These are phyloP conservation scores for Climacteris rufus DNA, from an alignment of 2,113 vertebrate genomes.

Conservation along the genomic window DNA sequence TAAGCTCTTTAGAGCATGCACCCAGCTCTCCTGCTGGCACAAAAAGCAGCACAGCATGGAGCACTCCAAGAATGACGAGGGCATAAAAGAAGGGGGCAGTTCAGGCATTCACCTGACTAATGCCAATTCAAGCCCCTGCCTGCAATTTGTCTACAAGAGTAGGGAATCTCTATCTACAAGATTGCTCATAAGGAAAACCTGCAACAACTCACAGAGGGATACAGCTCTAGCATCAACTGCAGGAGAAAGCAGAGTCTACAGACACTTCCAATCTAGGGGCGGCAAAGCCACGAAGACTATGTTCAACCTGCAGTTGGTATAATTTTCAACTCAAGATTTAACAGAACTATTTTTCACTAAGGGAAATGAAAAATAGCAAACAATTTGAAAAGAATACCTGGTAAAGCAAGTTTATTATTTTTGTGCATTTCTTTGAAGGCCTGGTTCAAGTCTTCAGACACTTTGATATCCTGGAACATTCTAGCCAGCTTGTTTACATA, in stretches of 20 bases:
- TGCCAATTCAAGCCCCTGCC: neutral
- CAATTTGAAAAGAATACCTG: constrained; percentile 77
- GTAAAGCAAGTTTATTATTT: constrained; percentile 96
- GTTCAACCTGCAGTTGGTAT: neutral
- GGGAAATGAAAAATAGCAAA: neutral
- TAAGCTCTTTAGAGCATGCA: neutral
- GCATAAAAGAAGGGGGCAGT: neutral
- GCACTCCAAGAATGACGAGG: neutral
- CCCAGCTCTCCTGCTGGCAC: neutral
- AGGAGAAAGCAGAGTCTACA: neutral
- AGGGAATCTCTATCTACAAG: neutral
- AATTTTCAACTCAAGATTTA: neutral
- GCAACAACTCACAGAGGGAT: neutral
- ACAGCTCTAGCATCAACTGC: neutral
- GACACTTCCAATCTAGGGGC: neutral
- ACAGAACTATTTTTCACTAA: neutral
- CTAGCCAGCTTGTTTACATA: constrained; percentile 98
- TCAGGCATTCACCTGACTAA: neutral
- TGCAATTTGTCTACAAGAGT: neutral
- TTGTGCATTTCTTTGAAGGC: constrained; percentile 99
- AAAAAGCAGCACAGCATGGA: neutral
- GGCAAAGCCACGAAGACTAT: neutral
- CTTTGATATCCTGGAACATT: constrained; percentile 99
- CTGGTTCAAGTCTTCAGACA: constrained; percentile 98
- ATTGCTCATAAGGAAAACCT: neutral